phyloP scores from a whole-genome alignment of 2,797 vertebrate species.

The Falco novaeseelandiae region DNA sequence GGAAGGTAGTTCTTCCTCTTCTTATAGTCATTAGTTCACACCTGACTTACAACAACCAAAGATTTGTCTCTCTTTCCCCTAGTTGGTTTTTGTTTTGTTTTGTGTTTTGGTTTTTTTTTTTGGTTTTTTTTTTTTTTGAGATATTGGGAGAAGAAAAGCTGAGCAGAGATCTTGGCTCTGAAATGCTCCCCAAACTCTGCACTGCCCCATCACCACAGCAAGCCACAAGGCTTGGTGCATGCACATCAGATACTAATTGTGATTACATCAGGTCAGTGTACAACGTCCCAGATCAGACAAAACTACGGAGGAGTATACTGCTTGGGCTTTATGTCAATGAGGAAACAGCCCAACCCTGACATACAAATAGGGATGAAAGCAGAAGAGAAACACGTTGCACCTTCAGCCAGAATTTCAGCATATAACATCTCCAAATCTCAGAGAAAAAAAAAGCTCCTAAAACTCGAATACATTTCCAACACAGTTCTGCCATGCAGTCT shows the following conservation, averaged over 20 bases:
- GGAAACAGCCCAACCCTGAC: background rate
- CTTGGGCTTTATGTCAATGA: background rate
- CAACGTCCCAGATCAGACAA: background rate
- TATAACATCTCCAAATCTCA: background rate
- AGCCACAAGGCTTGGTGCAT: accelerated
- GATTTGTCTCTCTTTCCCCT: background rate
- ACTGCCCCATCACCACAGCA: background rate
- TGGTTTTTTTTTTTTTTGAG: background rate
- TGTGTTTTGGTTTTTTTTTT: background rate
- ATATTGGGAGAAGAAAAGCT: background rate
- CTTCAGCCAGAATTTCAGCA: background rate
- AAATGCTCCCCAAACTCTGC: background rate
- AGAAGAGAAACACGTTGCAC: background rate
- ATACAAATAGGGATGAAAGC: background rate
- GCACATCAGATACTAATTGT: too few species aligned
- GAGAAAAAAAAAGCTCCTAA: background rate
- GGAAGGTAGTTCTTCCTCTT: background rate
- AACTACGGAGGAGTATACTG: background rate
- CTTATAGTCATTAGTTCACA: too few species aligned
- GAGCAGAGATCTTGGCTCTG: background rate
- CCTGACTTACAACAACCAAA: too few species aligned
- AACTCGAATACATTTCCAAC: background rate
- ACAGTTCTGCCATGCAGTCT: too few species aligned
- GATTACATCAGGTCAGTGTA: accelerated
- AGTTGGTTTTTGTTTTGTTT: too few species aligned